phyloP scores from a whole-genome alignment of 2,888 invertebrate genomes.

The Orchestes rusci region DNA sequence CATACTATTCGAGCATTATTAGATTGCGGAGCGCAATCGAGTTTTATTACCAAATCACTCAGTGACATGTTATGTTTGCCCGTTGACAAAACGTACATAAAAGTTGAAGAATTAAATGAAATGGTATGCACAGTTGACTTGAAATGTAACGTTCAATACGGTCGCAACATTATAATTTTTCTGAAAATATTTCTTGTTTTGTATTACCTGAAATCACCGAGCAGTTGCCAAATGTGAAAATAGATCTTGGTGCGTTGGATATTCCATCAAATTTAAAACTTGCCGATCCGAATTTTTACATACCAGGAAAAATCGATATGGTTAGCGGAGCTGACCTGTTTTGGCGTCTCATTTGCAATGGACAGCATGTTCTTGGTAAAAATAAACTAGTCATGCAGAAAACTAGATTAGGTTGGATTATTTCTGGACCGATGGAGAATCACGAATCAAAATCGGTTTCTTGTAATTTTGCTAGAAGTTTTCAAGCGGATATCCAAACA shows the following conservation, averaged over 20 bases:
- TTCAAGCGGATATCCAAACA: neutral
- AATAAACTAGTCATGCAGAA: neutral
- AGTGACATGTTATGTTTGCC: neutral
- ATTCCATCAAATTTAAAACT: too few relatives aligned
- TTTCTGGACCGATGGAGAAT: neutral
- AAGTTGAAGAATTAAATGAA: neutral
- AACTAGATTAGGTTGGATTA: neutral
- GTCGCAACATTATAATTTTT: neutral
- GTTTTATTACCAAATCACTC: neutral
- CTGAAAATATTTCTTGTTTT: neutral
- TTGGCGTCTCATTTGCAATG: neutral
- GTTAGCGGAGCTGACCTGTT: neutral
- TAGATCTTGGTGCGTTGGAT: too few relatives aligned
- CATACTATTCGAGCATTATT: neutral
- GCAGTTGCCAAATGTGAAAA: too few relatives aligned
- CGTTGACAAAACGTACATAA: neutral
- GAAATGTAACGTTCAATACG: neutral
- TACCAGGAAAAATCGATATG: neutral
- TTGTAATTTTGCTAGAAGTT: neutral
- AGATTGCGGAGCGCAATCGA: neutral
- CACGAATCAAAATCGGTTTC: neutral
- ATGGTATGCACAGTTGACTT: neutral
- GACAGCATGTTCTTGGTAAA: neutral
- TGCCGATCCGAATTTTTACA: neutral
- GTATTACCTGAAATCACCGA: neutral